These are phyloP conservation scores for Eleutherodactylus coqui DNA, from an alignment of 2,797 vertebrate genomes.

Conservation along the genomic window DNA sequence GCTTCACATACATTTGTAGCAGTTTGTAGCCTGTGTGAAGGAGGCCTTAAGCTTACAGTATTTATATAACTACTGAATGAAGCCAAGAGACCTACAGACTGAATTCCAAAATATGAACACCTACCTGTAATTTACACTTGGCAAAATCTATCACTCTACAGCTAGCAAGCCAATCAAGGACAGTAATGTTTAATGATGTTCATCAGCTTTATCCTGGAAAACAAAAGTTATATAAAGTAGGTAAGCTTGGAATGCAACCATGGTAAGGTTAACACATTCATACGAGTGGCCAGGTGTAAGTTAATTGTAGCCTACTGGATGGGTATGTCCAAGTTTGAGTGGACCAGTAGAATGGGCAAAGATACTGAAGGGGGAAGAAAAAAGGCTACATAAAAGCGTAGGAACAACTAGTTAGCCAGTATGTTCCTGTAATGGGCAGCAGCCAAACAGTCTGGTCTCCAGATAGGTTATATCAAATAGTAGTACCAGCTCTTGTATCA, in stretches of 20 bases:
- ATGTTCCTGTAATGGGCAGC: not conserved
- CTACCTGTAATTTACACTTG: not conserved
- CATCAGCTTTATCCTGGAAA: not conserved
- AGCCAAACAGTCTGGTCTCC: not conserved
- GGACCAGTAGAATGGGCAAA: not conserved
- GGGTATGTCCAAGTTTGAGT: not conserved
- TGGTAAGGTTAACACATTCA: not conserved
- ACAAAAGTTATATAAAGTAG: not conserved
- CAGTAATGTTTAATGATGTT: too few relatives aligned
- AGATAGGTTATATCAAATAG: not conserved
- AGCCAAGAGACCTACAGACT: too few relatives aligned
- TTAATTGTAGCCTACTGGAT: not conserved
- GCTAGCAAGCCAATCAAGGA: not conserved
- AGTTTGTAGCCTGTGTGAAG: too few relatives aligned
- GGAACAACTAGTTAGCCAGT: not conserved
- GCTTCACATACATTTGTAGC: too few relatives aligned
- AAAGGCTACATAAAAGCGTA: not conserved
- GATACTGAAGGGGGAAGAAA: not conserved
- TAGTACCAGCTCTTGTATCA: not conserved
- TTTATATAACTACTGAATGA: too few relatives aligned
- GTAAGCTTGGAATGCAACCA: not conserved
- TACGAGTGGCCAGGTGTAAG: not conserved
- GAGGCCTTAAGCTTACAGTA: too few relatives aligned
- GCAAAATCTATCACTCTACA: not conserved
- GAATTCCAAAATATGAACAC: not conserved